Evolutionary conservation across 2,797 vertebrate genomes (phyloP).

Genomic region (Masticophis lateralis): DNA sequence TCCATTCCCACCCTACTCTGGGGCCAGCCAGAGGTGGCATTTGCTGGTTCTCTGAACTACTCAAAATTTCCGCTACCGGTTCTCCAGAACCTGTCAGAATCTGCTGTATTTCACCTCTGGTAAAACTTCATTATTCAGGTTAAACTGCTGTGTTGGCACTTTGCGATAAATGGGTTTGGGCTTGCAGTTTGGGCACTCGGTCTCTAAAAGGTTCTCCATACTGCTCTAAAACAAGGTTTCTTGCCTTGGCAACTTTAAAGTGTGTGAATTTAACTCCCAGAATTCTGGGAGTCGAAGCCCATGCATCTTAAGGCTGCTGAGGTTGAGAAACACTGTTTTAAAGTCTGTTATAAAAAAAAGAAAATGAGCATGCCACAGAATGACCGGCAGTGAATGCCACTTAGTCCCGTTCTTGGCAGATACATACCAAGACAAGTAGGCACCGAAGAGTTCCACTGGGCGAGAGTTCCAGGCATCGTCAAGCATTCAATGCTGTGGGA

Average conservation of each 20-base stretch:
- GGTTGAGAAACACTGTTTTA: neutral
- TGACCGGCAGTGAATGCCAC: neutral
- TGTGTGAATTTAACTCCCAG: neutral
- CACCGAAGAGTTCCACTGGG: conserved; percentile 85
- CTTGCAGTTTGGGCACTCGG: too few species aligned
- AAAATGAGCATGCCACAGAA: neutral
- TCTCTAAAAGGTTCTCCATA: too few species aligned
- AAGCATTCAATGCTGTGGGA: conserved; percentile 80
- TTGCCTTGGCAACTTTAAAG: neutral
- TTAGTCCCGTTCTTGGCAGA: fast-evolving
- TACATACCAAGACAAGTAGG: conserved; percentile 79
- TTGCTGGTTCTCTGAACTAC: too few species aligned
- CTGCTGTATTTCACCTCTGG: too few species aligned
- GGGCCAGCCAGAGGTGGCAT: too few species aligned
- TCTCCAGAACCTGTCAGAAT: too few species aligned
- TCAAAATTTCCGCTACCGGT: too few species aligned
- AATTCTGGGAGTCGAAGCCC: neutral
- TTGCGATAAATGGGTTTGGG: too few species aligned
- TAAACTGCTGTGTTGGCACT: too few species aligned
- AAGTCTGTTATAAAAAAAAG: neutral
- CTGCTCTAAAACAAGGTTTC: neutral
- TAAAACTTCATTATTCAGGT: too few species aligned
- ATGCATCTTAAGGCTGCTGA: neutral
- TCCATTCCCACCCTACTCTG: too few species aligned
- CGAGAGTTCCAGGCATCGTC: conserved; percentile 81